phyloP scores from a whole-genome alignment of 2,113 vertebrate genomes.

The Mastomys natalensis region DNA sequence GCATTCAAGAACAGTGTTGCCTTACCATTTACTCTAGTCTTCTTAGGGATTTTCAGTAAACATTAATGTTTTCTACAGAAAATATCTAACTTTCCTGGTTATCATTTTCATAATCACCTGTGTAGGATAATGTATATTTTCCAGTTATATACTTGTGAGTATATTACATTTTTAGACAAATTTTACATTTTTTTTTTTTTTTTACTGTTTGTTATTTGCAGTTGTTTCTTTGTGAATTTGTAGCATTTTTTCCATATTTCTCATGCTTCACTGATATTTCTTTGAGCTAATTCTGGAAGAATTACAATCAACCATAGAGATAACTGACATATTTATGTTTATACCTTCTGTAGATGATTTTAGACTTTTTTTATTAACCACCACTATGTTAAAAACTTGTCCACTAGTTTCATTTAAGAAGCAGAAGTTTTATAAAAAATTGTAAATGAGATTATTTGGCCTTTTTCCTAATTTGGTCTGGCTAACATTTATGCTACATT shows the following conservation, averaged over 20 bases:
- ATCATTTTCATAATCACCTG: not conserved
- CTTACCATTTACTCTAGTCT: not conserved
- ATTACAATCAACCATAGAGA: not conserved
- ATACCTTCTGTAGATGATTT: not conserved
- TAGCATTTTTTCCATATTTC: not conserved
- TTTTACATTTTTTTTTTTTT: not conserved
- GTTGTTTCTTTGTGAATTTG: not conserved
- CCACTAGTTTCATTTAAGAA: not conserved
- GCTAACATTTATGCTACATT: not conserved
- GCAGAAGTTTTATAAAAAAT: not conserved
- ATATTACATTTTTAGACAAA: not conserved
- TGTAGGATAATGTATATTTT: not conserved
- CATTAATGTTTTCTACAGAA: not conserved
- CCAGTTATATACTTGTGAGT: not conserved
- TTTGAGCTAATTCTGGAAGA: not conserved
- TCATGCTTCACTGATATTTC: not conserved
- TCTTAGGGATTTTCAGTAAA: constrained; percentile 10
- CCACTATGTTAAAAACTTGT: not conserved
- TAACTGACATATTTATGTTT: not conserved
- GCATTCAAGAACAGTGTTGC: not conserved
- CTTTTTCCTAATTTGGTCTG: not conserved
- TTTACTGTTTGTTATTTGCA: constrained; percentile 38
- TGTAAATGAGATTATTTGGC: not conserved
- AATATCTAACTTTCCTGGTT: not conserved
- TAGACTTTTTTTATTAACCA: not conserved